Conservation (phyloP, 2,888 invertebrate species). For the Podabrus alpinus region DNA sequence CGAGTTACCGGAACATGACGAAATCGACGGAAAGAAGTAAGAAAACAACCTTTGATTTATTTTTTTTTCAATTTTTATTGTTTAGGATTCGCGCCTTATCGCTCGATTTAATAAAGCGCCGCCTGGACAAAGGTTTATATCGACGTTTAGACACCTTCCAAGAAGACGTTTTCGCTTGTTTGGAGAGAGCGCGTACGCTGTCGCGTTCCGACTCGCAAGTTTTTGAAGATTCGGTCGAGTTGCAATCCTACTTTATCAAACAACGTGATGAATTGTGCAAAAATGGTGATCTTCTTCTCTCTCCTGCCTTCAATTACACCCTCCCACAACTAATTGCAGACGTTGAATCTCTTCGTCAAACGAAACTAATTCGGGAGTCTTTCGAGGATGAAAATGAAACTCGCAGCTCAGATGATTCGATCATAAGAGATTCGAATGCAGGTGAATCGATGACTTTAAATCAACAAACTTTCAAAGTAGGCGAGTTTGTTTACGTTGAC, state of each 20-base stretch:
- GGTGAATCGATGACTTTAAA: constrained; percentile 72
- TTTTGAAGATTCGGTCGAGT: constrained; percentile 93
- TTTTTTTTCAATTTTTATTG: constrained; percentile 22
- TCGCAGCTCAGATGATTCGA: constrained; percentile 58
- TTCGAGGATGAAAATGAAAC: constrained; percentile 75
- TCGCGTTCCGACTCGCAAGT: constrained; percentile 92
- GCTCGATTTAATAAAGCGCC: constrained; percentile 89
- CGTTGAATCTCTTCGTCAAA: constrained; percentile 75
- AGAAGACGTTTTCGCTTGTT: constrained; percentile 92
- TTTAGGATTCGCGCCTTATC: constrained; percentile 80
- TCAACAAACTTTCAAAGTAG: constrained; percentile 76
- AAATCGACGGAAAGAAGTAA: constrained; percentile 69
- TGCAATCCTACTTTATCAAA: constrained; percentile 88
- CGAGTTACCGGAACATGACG: constrained; percentile 89
- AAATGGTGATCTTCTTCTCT: constrained; percentile 76
- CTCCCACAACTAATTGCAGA: constrained; percentile 74
- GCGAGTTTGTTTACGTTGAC: constrained; percentile 92
- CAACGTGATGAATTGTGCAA: constrained; percentile 75
- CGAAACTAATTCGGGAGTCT: constrained; percentile 76
- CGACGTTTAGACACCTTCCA: constrained; percentile 93
- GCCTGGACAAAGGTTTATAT: constrained; percentile 90
- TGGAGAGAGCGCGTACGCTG: constrained; percentile 85
- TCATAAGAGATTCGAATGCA: constrained; percentile 46
- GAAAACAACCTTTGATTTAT: constrained; percentile 26
- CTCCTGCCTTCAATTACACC: constrained; percentile 85